Evolutionary conservation across 2,888 invertebrate species (phyloP).

Genomic region (Pseudococcus jackbeardsleyi): DNA sequence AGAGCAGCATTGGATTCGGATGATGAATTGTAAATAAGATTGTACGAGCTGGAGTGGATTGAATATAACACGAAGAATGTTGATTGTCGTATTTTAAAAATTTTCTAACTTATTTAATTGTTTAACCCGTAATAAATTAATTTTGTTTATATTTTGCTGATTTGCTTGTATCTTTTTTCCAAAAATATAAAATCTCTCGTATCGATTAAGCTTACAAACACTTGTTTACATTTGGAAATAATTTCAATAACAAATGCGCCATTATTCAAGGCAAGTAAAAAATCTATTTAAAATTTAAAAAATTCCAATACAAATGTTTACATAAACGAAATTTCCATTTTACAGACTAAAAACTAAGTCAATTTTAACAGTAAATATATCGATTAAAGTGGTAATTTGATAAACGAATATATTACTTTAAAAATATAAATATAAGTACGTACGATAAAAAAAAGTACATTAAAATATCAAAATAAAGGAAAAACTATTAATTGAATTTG

Average conservation of each 20-base stretch:
- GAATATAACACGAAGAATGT: not conserved
- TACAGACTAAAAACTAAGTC: not conserved
- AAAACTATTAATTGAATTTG: conserved; percentile 30
- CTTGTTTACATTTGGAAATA: not conserved
- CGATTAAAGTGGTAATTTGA: conserved; percentile 46
- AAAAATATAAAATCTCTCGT: not conserved
- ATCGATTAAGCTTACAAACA: not conserved
- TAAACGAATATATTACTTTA: not conserved
- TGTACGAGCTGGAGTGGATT: not conserved
- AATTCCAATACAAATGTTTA: conserved; percentile 10
- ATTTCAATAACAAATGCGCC: not conserved
- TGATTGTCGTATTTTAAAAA: not conserved
- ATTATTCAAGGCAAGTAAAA: conserved; percentile 11
- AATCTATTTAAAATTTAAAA: conserved; percentile 24
- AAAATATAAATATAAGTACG: conserved; percentile 7
- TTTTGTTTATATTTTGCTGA: not conserved
- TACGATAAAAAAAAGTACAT: conserved; percentile 8
- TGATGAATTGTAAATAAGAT: conserved; percentile 72
- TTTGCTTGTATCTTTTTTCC: not conserved
- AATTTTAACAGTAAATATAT: not conserved
- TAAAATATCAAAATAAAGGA: conserved; percentile 35
- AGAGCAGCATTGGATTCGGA: conserved; percentile 89
- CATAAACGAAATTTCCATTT: not conserved
- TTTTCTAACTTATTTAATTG: conserved; percentile 33
- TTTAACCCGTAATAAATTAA: conserved; percentile 32